Evolutionary conservation across 1,140 invertebrate species (phyloP).

Genomic region (Drusus annulatus): DNA sequence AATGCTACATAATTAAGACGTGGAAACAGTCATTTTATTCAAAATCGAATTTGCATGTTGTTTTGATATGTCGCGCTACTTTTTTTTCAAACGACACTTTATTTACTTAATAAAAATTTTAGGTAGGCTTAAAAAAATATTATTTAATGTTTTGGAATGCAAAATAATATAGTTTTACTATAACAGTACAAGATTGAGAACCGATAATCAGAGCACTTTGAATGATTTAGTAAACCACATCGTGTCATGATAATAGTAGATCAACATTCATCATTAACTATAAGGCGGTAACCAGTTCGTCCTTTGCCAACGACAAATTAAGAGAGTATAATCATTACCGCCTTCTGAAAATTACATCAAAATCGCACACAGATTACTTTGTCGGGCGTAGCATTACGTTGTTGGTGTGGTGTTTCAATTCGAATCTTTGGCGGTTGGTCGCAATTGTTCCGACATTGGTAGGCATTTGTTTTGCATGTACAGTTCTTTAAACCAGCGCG

Average conservation of each 20-base stretch:
- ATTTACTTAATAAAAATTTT: too few relatives aligned
- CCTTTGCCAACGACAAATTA: conserved; percentile 1
- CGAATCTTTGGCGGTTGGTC: conserved; percentile 12
- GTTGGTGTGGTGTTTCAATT: not conserved
- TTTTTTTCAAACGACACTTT: too few relatives aligned
- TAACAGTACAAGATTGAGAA: not conserved
- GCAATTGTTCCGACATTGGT: conserved; percentile 7
- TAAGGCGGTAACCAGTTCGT: conserved; percentile 33
- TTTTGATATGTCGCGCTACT: too few relatives aligned
- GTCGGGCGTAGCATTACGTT: not conserved
- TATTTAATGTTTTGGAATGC: too few relatives aligned
- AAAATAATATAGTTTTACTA: too few relatives aligned
- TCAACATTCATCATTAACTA: conserved; percentile 3
- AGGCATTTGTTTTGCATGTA: conserved; percentile 2
- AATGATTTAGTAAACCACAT: not conserved
- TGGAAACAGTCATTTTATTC: too few relatives aligned
- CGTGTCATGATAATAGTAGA: conserved; percentile 5
- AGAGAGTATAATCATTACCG: too few relatives aligned
- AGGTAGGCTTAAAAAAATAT: too few relatives aligned
- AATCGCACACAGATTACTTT: too few relatives aligned
- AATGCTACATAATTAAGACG: too few relatives aligned
- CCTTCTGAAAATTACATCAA: too few relatives aligned
- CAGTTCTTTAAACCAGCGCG: not conserved
- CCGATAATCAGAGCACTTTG: not conserved
- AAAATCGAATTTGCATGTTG: too few relatives aligned